A percentile compares a stretch with the other conserved stretches of the same genome.
Evolutionary conservation across 2,797 vertebrate species (phyloP).

Genomic region (Acrocephalus scirpaceus): DNA sequence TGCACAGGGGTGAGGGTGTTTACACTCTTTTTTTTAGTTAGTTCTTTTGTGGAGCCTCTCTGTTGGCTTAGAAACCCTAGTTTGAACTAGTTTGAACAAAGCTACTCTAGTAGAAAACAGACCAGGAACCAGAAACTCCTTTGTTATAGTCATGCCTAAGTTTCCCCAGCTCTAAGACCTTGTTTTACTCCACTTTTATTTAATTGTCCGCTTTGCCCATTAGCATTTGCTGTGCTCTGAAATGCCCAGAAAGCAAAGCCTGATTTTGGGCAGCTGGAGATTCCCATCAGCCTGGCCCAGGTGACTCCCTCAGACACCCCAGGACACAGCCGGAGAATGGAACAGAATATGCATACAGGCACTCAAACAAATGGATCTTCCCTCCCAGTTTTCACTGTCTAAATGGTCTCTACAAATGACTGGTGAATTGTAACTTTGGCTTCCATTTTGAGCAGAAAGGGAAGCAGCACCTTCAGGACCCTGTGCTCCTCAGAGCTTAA

Average conservation of each 20-base stretch:
- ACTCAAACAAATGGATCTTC: not conserved
- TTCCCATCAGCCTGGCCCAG: not conserved
- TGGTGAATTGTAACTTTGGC: not conserved
- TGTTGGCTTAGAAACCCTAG: not conserved
- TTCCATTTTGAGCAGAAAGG: not conserved
- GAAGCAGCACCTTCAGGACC: not conserved
- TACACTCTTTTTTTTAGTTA: not conserved
- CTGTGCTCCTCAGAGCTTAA: not conserved
- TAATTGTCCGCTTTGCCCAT: not conserved
- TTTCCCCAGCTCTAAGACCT: not conserved
- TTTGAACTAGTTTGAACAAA: not conserved
- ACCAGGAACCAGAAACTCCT: not conserved
- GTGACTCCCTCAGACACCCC: not conserved
- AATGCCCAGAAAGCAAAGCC: not conserved
- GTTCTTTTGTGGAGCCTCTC: not conserved
- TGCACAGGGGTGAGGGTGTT: not conserved
- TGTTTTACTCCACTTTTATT: not conserved
- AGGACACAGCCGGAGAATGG: not conserved
- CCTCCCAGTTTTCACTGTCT: not conserved
- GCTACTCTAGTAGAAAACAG: not conserved
- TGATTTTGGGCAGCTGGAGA: not conserved
- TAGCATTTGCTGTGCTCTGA: not conserved
- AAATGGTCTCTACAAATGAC: not conserved
- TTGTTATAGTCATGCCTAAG: not conserved
- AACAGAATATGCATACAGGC: rapidly evolving